phyloP scores from a whole-genome alignment of 2,888 invertebrate species.

The Acanthococcus lagerstroemiae region DNA sequence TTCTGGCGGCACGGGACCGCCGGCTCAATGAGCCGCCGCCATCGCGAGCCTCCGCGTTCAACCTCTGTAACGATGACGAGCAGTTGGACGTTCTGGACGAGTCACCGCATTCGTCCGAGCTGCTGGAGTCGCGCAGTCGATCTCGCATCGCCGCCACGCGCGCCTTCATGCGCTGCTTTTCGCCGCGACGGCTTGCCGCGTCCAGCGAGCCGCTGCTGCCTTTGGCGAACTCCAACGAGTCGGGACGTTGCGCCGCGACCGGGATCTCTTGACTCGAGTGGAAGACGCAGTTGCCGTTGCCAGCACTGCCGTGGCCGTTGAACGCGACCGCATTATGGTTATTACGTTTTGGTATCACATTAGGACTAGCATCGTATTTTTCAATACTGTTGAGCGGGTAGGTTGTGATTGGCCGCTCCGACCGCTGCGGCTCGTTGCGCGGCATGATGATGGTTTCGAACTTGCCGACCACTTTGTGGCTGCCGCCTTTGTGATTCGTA shows the following conservation, averaged over 20 bases:
- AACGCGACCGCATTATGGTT: not conserved
- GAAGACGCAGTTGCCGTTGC: not conserved
- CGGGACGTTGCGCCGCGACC: not conserved
- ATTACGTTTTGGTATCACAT: conserved; percentile 19
- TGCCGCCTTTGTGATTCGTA: conserved; percentile 7
- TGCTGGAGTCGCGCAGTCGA: conserved; percentile 2
- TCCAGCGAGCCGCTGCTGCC: conserved; percentile 29
- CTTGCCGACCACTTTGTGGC: conserved; percentile 29
- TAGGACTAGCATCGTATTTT: conserved; percentile 29
- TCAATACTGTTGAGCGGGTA: not conserved
- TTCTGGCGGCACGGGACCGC: conserved; percentile 61
- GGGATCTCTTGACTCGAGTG: not conserved
- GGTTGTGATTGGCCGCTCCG: conserved; percentile 13
- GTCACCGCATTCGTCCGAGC: conserved; percentile 26
- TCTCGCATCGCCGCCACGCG: conserved; percentile 49
- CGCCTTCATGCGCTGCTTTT: conserved; percentile 51
- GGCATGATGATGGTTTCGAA: conserved; percentile 27
- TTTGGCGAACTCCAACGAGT: conserved; percentile 27
- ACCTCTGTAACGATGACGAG: conserved; percentile 55
- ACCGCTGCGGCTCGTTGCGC: conserved; percentile 3
- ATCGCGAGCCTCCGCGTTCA: conserved; percentile 44
- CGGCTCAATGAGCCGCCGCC: conserved; percentile 52
- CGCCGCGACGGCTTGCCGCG: conserved; percentile 17
- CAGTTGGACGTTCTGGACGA: conserved; percentile 56
- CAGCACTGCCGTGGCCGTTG: not conserved